Evolutionary conservation across 2,797 vertebrate species (phyloP), one percentile per base, ranked within the genome.

Genomic region (Hyperoplus immaculatus): DNA sequence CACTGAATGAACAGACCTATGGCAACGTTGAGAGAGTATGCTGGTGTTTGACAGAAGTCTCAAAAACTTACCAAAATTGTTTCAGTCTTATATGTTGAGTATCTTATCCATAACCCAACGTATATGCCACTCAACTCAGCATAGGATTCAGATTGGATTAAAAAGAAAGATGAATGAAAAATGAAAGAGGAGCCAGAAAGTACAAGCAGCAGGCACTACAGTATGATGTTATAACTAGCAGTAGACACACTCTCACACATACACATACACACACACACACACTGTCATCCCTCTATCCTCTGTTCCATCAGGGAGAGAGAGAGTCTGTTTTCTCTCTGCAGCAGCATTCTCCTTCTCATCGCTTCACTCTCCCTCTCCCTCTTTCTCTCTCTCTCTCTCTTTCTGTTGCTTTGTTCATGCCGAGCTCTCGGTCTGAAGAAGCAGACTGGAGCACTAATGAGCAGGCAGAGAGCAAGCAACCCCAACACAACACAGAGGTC

Each of bases 391-490:
- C 71, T 72, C 67, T 71, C 74, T 55, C 66, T 61, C 71, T 56
- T 63, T 41, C 72, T 78, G 79, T 67, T 60, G 77, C 88, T 85
- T 86, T 87, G 81, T 88, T 89, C 83, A 79, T 75, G 64, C 78
- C 82, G 68, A 81, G 86, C 88, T 84, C 87, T 87, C 80, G 61
- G 57, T 80, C 83, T 88, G 87, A 89, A 88, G 87, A 89, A 80
- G 87, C 54, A 87, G 82, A 61, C 85, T 75, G 82, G 75, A 88
- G 90, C 89, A 82, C 90, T 91, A 92, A 90, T 88, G 89, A 93
- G 86, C 86, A 60, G 57, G 62, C 61, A 69, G 75, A 85, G 81
- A 82, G 85, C 84, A 80, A 69, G 29, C 29, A 57, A 58, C 56
- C 77, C 16, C 50, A 63, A 58, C 82, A 57, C 85, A 92, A 29